These are phyloP conservation scores for Doryteuthis pealeii DNA, from an alignment of 1,140 invertebrate species.

Conservation along the genomic window DNA sequence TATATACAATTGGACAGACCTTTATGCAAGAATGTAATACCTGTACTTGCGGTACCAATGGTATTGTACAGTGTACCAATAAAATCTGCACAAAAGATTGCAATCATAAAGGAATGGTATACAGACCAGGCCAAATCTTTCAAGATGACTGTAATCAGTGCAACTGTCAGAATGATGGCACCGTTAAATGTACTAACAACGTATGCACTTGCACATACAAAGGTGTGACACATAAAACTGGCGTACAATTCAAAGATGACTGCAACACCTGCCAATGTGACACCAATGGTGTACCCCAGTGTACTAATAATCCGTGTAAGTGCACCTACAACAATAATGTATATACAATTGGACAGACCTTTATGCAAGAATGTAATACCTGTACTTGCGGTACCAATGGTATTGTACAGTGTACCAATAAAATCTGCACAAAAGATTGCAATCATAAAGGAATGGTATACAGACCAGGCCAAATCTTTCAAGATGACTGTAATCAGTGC, in stretches of 20 bases:
- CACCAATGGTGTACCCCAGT: background rate
- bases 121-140: background rate
- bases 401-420: background rate
- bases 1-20: background rate
- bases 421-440: background rate
- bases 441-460: background rate
- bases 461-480: background rate
- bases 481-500: background rate
- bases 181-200: background rate
- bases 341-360: background rate
- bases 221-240: background rate
- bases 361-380: background rate
- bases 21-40: background rate
- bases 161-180: background rate
- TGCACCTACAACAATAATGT: background rate
- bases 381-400: background rate
- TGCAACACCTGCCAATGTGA: constrained; percentile 1
- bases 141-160: background rate
- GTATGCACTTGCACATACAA: background rate
- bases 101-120: background rate
- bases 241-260: background rate
- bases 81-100: background rate
- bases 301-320: background rate
- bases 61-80: background rate
- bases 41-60: background rate